Percentiles rank a stretch among this genome's conserved stretches.
These are phyloP conservation scores for Spea bombifrons DNA, from an alignment of 2,113 vertebrate genomes.

Conservation along the genomic window DNA sequence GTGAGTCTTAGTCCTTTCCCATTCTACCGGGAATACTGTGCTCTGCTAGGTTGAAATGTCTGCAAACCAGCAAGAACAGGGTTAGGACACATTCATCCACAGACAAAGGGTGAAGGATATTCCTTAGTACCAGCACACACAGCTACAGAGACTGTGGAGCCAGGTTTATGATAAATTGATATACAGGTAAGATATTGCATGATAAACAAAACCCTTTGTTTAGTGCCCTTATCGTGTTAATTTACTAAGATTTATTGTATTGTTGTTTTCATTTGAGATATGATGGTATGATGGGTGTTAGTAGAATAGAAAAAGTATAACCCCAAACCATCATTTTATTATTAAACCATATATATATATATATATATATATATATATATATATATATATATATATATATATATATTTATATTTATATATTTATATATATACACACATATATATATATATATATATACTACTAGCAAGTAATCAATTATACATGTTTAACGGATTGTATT, in stretches of 20 bases:
- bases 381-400: conserved; percentile 47
- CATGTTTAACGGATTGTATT: too few relatives aligned
- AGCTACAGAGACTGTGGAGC: conserved; percentile 80
- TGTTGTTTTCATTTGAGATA: conserved; percentile 68
- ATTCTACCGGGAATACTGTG: conserved; percentile 97
- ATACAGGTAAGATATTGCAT: conserved; percentile 97
- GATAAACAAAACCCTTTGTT: conserved; percentile 87
- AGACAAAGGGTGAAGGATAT: conserved; percentile 98
- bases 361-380: neutral
- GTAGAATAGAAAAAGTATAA: neutral
- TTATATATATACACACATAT: conserved; percentile 47
- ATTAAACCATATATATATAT: conserved; percentile 53
- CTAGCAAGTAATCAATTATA: too few relatives aligned
- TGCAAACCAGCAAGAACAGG: conserved; percentile 96
- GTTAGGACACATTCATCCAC: conserved; percentile 94
- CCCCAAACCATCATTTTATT: conserved; percentile 62
- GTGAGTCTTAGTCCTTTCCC: conserved; percentile 86
- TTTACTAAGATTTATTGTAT: conserved; percentile 81
- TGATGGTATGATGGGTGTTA: neutral
- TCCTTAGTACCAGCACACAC: conserved; percentile 80
- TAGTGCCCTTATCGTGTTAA: conserved; percentile 69
- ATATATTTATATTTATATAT: conserved; percentile 57
- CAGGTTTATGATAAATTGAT: conserved; percentile 94
- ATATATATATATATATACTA: neutral
- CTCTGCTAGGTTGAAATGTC: conserved; percentile 91